phyloP scores from a whole-genome alignment of 2,888 invertebrate genomes.

The Hetaerina titia region DNA sequence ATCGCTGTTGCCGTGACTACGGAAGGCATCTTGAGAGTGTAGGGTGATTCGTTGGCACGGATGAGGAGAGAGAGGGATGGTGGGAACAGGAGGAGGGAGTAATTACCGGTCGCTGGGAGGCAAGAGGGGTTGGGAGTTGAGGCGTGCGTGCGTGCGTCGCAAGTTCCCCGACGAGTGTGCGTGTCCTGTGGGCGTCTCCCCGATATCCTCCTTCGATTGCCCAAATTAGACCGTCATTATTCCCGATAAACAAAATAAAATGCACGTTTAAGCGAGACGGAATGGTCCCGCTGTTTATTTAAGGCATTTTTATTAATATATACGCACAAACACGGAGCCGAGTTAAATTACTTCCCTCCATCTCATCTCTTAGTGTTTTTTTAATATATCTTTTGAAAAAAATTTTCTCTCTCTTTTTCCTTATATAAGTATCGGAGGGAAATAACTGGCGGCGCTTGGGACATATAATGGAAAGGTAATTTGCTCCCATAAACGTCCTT shows the following conservation, averaged over 20 bases:
- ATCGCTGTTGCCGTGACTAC: too few relatives aligned
- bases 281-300: constrained; percentile 55
- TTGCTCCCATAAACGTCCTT: constrained; percentile 51
- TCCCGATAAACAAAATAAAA: constrained; percentile 48
- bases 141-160: too few relatives aligned
- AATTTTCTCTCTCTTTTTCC: neutral
- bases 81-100: too few relatives aligned
- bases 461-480: constrained; percentile 39
- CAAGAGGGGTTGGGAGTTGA: too few relatives aligned
- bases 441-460: constrained; percentile 32
- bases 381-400: neutral
- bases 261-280: constrained; percentile 39
- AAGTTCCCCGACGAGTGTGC: too few relatives aligned
- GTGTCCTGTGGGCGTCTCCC: neutral
- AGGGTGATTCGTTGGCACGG: too few relatives aligned
- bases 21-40: too few relatives aligned
- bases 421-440: neutral
- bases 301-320: constrained; percentile 60
- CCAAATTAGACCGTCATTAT: constrained; percentile 53
- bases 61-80: too few relatives aligned
- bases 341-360: neutral
- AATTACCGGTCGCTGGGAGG: too few relatives aligned
- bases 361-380: neutral
- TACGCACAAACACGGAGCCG: neutral
- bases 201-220: neutral